These are phyloP conservation scores for Mixornis gularis DNA, from an alignment of 2,113 vertebrate genomes.

Conservation along the genomic window DNA sequence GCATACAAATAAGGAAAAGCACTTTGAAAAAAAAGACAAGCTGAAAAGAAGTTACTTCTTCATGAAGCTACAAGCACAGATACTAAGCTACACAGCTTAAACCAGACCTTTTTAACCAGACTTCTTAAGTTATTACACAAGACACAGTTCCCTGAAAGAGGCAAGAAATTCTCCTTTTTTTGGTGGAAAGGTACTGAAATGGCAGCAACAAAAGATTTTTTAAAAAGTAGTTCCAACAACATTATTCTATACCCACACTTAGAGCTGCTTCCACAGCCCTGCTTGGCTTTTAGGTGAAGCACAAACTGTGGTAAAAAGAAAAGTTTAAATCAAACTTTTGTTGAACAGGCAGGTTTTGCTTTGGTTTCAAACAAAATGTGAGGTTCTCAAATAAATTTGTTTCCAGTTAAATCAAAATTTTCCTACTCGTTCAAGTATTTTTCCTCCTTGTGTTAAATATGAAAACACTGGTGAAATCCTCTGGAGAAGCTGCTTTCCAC, in stretches of 20 bases:
- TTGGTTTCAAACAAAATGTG: background rate
- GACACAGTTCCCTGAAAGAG: background rate
- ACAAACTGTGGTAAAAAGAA: background rate
- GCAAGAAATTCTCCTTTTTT: constrained; percentile 23
- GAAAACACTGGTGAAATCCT: background rate
- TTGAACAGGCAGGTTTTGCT: background rate
- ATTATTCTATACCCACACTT: background rate
- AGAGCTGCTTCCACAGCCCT: background rate
- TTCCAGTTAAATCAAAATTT: background rate
- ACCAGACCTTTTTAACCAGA: background rate
- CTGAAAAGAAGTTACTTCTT: background rate
- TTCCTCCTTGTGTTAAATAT: background rate
- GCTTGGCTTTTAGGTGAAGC: background rate
- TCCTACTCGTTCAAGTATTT: constrained; percentile 18
- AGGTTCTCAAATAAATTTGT: background rate
- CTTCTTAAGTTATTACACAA: background rate
- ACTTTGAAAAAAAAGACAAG: background rate
- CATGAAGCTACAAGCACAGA: background rate
- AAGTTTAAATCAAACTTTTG: background rate
- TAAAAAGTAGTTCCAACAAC: background rate
- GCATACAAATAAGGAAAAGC: background rate
- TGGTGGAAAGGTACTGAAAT: constrained; percentile 66
- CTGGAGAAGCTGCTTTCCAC: background rate
- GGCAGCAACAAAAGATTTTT: background rate
- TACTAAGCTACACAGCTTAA: background rate